Conservation (phyloP, 2,113 vertebrate genomes). For the Phyllostomus discolor region DNA sequence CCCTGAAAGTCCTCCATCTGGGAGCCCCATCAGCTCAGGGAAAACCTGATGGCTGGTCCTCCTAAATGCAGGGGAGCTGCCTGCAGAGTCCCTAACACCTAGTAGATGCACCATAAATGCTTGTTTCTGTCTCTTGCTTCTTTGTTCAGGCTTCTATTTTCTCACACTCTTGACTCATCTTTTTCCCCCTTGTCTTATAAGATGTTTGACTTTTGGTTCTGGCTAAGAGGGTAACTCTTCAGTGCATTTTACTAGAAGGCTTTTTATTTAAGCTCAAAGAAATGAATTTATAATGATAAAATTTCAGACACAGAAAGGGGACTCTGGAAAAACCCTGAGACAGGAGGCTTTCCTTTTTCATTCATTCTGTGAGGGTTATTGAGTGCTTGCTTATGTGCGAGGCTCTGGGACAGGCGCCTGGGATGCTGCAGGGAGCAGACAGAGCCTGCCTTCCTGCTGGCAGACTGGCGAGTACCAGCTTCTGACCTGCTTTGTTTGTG, state of each 20-base stretch:
- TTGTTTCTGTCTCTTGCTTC: not conserved
- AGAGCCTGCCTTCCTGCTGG: not conserved
- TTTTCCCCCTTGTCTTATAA: not conserved
- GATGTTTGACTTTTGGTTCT: not conserved
- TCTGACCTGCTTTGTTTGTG: not conserved
- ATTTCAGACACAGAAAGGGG: not conserved
- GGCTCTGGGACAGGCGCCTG: not conserved
- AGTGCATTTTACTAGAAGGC: not conserved
- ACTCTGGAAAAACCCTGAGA: not conserved
- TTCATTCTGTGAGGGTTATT: not conserved
- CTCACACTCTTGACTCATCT: not conserved
- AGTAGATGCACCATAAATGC: not conserved
- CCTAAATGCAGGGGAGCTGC: not conserved
- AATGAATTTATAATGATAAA: not conserved
- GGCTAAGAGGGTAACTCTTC: not conserved
- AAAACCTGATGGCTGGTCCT: not conserved
- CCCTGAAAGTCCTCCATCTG: not conserved
- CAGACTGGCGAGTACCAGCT: fast-evolving
- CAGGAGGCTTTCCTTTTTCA: not conserved
- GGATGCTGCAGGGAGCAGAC: not conserved
- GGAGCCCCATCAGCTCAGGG: not conserved
- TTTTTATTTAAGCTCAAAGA: not conserved
- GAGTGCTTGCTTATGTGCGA: not conserved
- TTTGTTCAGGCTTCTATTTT: not conserved
- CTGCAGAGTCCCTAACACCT: not conserved